These are phyloP conservation scores for Blennius ocellaris DNA, from an alignment of 2,113 vertebrate genomes.

Conservation along the genomic window DNA sequence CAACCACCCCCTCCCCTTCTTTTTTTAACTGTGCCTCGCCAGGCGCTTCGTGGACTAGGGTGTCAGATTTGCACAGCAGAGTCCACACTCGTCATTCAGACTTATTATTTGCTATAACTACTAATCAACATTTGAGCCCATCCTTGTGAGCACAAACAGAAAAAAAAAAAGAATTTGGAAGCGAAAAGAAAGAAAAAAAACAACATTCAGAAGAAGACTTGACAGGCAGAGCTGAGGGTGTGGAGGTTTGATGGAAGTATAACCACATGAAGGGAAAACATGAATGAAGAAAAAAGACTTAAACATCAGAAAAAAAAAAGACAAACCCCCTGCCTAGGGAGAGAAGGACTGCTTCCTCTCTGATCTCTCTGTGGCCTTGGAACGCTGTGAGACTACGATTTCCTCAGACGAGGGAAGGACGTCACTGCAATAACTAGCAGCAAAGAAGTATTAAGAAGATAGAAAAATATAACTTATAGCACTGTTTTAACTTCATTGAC, in stretches of 20 bases:
- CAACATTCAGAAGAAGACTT: constrained; percentile 26
- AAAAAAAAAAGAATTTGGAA: constrained; percentile 67
- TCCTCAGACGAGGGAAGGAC: constrained; percentile 82
- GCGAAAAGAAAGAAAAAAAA: constrained; percentile 29
- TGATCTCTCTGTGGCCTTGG: constrained; percentile 79
- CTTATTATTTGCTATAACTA: constrained; percentile 76
- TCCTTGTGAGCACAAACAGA: constrained; percentile 59
- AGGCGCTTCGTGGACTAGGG: constrained; percentile 43
- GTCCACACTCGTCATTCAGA: constrained; percentile 77
- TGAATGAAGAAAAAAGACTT: constrained; percentile 48
- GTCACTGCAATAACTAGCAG: constrained; percentile 80
- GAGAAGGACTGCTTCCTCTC: constrained; percentile 66
- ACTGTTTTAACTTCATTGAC: constrained; percentile 81
- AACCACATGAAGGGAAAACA: constrained; percentile 44
- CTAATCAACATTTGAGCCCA: constrained; percentile 77
- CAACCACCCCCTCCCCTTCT: no score
- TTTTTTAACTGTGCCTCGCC: constrained; percentile 19
- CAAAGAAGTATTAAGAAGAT: constrained; percentile 82
- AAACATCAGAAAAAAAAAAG: constrained; percentile 62
- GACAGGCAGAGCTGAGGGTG: constrained; percentile 66
- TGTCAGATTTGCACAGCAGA: constrained; percentile 78
- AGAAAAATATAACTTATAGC: constrained; percentile 85
- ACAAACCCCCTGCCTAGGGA: constrained; percentile 63
- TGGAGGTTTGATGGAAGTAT: constrained; percentile 45
- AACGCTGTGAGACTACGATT: constrained; percentile 79